Base-by-base conservation (phyloP, 1,140 invertebrate species). In the Cyclargus thomasi region DNA sequence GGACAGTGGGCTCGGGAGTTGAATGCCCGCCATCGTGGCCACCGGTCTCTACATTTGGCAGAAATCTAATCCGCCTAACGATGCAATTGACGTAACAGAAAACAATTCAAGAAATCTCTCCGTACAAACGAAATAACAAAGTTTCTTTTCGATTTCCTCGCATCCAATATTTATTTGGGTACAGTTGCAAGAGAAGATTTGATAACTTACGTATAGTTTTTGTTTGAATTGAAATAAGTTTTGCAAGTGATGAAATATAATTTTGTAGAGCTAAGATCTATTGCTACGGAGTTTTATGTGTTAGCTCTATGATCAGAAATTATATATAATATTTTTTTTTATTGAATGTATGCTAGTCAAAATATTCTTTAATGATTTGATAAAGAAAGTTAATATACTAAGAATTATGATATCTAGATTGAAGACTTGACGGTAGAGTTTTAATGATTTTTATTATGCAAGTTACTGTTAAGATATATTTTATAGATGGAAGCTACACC, bases 21-120 rank as follows among this genome's bases (percentile, higher is more conserved):
- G 85, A 88, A 90, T 78, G 86, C 75, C 86, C 84, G 79, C 74
- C 75, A 67, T 69, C 73, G 75, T 73, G 76, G 75, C 74, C 77
- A 77, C 71, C 74, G 75, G 79, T 83, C 78, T 78, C 74, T 81
- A 85, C 79, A 85, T 82, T 81, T 85, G 80, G 78, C 53, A 66
- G 22, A 66, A 59, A 59, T 59, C 53, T 57, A 66, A 66, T 66
- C 55, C 55, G 36, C 55, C 64, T 66, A 66, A 66, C 55, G 64
- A 59, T 36, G 64, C n/a, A 59, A 57, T 66, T 35, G 10, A 21
- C 55, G 18, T n/a, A 7, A 55, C 21, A 57, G 17, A 20, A 23
- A 21, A 22, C 64, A 57, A 70, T 55, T 29, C 17, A 29, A 29
- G 29, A 29, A 29, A 29, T 47, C 39, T 47, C 39, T 47, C 39